Percentiles rank a stretch among this genome's conserved stretches.
phyloP scores from a whole-genome alignment of 2,113 vertebrate genomes.

The Tragelaphus strepsiceros region DNA sequence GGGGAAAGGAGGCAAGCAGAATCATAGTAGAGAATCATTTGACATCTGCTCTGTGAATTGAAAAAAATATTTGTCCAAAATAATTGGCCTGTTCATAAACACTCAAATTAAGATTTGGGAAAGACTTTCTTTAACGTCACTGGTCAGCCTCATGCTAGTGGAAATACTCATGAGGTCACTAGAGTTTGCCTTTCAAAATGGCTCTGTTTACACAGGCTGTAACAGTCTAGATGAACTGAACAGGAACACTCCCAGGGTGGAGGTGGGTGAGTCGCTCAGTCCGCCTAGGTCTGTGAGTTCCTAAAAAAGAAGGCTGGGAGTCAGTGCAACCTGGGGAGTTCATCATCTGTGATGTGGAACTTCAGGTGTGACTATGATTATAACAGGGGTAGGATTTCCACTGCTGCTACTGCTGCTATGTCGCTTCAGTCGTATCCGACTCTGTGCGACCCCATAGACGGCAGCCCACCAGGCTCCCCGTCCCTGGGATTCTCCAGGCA shows the following conservation, averaged over 20 bases:
- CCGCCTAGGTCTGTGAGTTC: too few species aligned
- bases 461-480: too few species aligned
- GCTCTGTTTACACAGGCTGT: not conserved
- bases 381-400: not conserved
- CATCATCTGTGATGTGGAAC: not conserved
- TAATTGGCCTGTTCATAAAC: conserved; percentile 18
- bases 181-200: not conserved
- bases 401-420: too few species aligned
- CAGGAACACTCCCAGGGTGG: not conserved
- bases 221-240: accelerated
- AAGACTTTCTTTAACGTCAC: conserved; percentile 2
- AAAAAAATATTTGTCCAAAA: conserved; percentile 20
- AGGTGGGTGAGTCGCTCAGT: accelerated
- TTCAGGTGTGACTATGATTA: not conserved
- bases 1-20: not conserved
- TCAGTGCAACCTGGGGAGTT: not conserved
- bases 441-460: too few species aligned
- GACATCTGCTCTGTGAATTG: not conserved
- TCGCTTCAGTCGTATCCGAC: too few species aligned
- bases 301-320: not conserved
- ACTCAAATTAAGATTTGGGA: not conserved
- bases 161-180: not conserved
- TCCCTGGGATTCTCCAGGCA: too few species aligned
- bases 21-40: not conserved
- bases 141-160: not conserved